Conservation (phyloP, 1,140 invertebrate genomes). For the Saccostrea glomerata region DNA sequence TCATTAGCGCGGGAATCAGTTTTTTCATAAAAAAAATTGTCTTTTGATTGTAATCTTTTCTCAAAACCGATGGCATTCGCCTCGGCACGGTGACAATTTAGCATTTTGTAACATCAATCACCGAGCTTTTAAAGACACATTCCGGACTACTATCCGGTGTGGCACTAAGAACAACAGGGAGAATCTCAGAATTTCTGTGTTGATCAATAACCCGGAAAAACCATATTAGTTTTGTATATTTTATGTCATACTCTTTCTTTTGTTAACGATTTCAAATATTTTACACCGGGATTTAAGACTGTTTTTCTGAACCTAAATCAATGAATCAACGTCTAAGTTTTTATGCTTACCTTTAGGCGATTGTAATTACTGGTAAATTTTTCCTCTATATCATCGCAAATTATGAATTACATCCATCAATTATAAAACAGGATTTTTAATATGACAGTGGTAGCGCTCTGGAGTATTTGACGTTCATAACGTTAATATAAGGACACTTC, state of each 20-base stretch:
- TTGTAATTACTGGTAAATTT: conserved; percentile 29
- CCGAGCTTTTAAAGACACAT: conserved; percentile 27
- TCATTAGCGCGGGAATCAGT: neutral
- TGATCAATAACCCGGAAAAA: conserved; percentile 27
- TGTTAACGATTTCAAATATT: conserved; percentile 37
- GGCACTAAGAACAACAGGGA: conserved; percentile 4
- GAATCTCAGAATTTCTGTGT: neutral
- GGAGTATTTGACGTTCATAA: no score
- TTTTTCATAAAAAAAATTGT: neutral
- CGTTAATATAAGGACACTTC: no score
- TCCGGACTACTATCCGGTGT: conserved; percentile 17
- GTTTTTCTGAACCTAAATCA: neutral
- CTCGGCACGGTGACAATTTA: conserved; percentile 13
- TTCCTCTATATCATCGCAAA: conserved; percentile 16
- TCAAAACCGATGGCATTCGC: neutral
- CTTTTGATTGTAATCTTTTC: neutral
- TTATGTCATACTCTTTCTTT: conserved; percentile 31
- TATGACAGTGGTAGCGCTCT: neutral
- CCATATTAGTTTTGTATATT: conserved; percentile 34
- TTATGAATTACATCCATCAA: conserved; percentile 35
- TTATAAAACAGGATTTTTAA: conserved; percentile 17
- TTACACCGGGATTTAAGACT: conserved; percentile 8
- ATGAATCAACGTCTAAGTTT: neutral
- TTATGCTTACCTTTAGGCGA: conserved; percentile 21
- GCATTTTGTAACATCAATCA: conserved; percentile 34